These are phyloP conservation scores for Micropoecilia bifurca DNA, from an alignment of 2,797 vertebrate genomes.

Conservation along the genomic window DNA sequence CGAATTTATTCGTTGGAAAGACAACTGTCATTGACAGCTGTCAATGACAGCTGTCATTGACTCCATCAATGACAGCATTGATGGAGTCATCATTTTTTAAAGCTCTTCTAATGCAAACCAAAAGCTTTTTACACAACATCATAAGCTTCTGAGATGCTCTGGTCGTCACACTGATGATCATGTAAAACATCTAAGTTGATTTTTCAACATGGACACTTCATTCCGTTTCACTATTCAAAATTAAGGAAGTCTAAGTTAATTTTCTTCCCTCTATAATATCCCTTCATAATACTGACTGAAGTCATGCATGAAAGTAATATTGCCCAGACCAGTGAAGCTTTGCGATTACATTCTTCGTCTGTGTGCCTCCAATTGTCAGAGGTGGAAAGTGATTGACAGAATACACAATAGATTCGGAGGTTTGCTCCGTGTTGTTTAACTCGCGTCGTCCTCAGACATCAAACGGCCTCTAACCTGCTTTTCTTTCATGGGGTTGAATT, in stretches of 20 bases:
- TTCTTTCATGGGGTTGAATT: conserved; percentile 28
- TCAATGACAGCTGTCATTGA: no score
- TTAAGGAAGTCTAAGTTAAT: conserved; percentile 39
- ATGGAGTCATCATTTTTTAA: not conserved
- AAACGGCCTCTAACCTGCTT: conserved; percentile 20
- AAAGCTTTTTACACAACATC: not conserved
- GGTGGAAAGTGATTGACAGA: conserved; percentile 66
- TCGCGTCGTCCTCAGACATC: conserved; percentile 34
- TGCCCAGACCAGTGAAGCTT: conserved; percentile 54
- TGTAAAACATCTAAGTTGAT: not conserved
- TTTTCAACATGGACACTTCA: conserved; percentile 13
- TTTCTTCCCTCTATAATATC: conserved; percentile 36
- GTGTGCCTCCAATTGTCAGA: conserved; percentile 53
- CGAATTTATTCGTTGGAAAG: no score
- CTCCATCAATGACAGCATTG: no score
- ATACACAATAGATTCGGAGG: conserved; percentile 54
- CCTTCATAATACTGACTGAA: conserved; percentile 36
- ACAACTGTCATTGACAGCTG: no score
- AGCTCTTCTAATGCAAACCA: not conserved
- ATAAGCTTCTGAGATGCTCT: not conserved
- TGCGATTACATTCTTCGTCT: conserved; percentile 38
- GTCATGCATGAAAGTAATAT: conserved; percentile 55
- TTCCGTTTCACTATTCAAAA: conserved; percentile 37
- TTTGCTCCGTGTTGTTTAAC: conserved; percentile 44
- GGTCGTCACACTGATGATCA: not conserved